A percentile compares a stretch with the other conserved stretches of the same genome.
Evolutionary conservation across 2,888 invertebrate genomes (phyloP).

Genomic region (Heliconius cydno): DNA sequence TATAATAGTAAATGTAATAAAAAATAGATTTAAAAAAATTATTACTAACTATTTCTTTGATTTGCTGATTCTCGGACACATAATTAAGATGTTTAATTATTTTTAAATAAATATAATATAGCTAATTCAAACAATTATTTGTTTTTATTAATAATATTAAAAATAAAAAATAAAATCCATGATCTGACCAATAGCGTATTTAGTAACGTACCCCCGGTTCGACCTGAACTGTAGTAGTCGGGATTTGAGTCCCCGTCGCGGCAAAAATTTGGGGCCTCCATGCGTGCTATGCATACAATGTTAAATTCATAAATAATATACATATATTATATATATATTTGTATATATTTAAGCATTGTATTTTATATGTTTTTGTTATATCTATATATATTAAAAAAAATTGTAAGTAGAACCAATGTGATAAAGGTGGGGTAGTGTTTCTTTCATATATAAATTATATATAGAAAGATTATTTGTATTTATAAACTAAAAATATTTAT

Average conservation of each 20-base stretch:
- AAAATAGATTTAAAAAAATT: too few relatives aligned
- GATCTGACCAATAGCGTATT: conserved; percentile 72
- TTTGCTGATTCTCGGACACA: too few relatives aligned
- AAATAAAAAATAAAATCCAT: conserved; percentile 33
- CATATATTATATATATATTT: not conserved
- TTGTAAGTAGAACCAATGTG: not conserved
- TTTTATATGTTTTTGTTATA: not conserved
- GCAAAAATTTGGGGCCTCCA: conserved; percentile 94
- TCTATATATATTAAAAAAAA: not conserved
- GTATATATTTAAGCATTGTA: not conserved
- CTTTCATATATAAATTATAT: too few relatives aligned
- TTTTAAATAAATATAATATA: too few relatives aligned
- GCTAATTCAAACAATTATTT: too few relatives aligned
- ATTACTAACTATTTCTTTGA: too few relatives aligned
- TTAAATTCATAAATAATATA: conserved; percentile 5
- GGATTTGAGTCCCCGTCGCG: conserved; percentile 94
- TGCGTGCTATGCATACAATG: conserved; percentile 73
- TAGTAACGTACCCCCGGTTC: conserved; percentile 91
- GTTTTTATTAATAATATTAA: too few relatives aligned
- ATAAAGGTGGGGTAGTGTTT: not conserved
- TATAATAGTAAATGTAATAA: too few relatives aligned
- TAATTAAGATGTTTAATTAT: too few relatives aligned
- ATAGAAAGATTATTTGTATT: too few relatives aligned
- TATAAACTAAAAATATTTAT: too few relatives aligned
- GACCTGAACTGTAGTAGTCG: conserved; percentile 95